Evolutionary conservation across 1,140 invertebrate species (phyloP).

Genomic region (Diabrotica virgifera): DNA sequence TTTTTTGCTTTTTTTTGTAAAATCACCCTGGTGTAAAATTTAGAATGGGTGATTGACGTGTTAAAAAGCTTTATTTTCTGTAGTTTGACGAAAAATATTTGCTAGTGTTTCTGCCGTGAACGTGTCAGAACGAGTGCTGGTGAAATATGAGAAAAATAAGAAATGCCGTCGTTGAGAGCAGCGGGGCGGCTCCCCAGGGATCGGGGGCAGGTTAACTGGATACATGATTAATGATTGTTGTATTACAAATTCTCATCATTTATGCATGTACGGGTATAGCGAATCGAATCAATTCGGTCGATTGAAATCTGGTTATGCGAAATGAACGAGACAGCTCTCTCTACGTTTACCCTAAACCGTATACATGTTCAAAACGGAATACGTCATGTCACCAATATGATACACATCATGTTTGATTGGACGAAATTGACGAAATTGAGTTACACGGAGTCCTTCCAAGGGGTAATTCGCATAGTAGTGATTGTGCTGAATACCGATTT

Average conservation of each 20-base stretch:
- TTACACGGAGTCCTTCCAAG: neutral
- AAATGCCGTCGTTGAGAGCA: constrained; percentile 33
- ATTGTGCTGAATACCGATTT: no score
- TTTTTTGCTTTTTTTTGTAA: no score
- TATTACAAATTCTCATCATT: constrained; percentile 40
- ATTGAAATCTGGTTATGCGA: constrained; percentile 29
- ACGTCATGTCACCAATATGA: neutral
- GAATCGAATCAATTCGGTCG: constrained; percentile 38
- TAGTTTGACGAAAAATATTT: no score
- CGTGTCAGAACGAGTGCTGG: neutral
- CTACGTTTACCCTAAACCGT: constrained; percentile 1
- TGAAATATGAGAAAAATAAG: constrained; percentile 47
- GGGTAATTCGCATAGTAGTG: no score
- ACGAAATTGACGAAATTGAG: neutral
- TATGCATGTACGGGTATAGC: constrained; percentile 40
- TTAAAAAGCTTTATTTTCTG: no score
- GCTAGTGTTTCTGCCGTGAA: neutral
- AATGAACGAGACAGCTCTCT: constrained; percentile 6
- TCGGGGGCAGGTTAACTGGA: constrained; percentile 34
- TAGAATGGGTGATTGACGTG: no score
- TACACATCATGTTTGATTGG: neutral
- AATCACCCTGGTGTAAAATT: no score
- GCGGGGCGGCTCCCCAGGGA: constrained; percentile 29
- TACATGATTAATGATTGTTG: constrained; percentile 46
- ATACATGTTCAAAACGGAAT: constrained; percentile 3